phyloP scores from a whole-genome alignment of 1,140 invertebrate species.

The Pomacea maculata region DNA sequence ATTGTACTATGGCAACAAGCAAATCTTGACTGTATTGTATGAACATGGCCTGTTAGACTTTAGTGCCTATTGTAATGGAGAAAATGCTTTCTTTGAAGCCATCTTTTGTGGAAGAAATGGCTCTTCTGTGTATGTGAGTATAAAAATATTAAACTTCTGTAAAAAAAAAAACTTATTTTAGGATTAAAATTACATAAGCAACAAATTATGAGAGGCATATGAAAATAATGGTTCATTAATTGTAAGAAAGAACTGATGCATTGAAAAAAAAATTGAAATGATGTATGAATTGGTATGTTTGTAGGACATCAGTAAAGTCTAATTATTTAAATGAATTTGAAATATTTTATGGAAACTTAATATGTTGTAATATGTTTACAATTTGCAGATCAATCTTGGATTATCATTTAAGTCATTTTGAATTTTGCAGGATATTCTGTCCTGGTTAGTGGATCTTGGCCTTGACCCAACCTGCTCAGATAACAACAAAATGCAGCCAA shows the following conservation, averaged over 20 bases:
- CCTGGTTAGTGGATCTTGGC: conserved; percentile 1
- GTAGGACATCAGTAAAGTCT: too few species aligned
- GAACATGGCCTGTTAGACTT: conserved; percentile 1
- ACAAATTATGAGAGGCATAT: background rate
- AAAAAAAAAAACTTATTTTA: too few species aligned
- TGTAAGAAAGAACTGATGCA: too few species aligned
- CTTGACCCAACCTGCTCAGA: background rate
- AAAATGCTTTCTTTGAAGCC: conserved; percentile 4
- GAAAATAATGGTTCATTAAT: background rate
- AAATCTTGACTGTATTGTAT: background rate
- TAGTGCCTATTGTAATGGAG: background rate
- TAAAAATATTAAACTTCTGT: background rate
- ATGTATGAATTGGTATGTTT: too few species aligned
- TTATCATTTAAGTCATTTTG: background rate
- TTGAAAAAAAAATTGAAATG: too few species aligned
- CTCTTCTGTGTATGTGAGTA: conserved; percentile 6
- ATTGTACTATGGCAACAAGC: conserved; percentile 4
- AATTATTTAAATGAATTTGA: too few species aligned
- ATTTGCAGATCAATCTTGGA: background rate
- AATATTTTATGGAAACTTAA: too few species aligned
- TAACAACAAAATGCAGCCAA: background rate
- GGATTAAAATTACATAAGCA: background rate
- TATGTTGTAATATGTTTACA: background rate
- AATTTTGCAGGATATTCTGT: conserved; percentile 14
- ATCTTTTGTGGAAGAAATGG: background rate